phyloP scores from a whole-genome alignment of 2,888 invertebrate genomes.

The Venusia cambrica region DNA sequence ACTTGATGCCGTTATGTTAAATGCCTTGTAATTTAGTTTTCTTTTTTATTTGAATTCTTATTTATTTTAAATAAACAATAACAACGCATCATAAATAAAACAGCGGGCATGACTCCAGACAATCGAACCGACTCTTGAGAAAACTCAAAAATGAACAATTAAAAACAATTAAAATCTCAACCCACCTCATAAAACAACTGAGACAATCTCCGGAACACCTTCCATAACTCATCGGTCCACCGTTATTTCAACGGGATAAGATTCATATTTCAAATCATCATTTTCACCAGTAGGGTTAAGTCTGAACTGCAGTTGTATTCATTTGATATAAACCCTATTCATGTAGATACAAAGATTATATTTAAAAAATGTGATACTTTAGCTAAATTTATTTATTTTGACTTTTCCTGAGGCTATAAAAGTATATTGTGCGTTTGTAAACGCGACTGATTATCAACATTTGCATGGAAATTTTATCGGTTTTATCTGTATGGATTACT shows the following conservation, averaged over 20 bases:
- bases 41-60: too few relatives aligned
- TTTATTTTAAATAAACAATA: conserved; percentile 20
- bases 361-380: too few relatives aligned
- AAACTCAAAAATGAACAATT: conserved; percentile 63
- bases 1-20: too few relatives aligned
- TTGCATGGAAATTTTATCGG: conserved; percentile 66
- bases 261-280: conserved; percentile 27
- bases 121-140: conserved; percentile 35
- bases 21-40: too few relatives aligned
- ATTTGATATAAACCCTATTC: conserved; percentile 11
- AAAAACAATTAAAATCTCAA: conserved; percentile 67
- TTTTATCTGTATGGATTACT: conserved; percentile 20
- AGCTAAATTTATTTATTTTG: too few relatives aligned
- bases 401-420: conserved; percentile 73
- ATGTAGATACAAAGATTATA: too few relatives aligned
- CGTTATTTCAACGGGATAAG: conserved; percentile 29
- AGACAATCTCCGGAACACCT: conserved; percentile 62
- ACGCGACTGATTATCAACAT: conserved; percentile 76
- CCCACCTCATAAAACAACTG: conserved; percentile 78
- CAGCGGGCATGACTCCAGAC: conserved; percentile 35
- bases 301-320: not conserved
- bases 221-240: conserved; percentile 13
- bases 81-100: conserved; percentile 29
- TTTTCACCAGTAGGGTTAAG: conserved; percentile 16
- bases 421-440: conserved; percentile 79